Conservation (phyloP, 2,113 vertebrate genomes). For the Barbus barbus region DNA sequence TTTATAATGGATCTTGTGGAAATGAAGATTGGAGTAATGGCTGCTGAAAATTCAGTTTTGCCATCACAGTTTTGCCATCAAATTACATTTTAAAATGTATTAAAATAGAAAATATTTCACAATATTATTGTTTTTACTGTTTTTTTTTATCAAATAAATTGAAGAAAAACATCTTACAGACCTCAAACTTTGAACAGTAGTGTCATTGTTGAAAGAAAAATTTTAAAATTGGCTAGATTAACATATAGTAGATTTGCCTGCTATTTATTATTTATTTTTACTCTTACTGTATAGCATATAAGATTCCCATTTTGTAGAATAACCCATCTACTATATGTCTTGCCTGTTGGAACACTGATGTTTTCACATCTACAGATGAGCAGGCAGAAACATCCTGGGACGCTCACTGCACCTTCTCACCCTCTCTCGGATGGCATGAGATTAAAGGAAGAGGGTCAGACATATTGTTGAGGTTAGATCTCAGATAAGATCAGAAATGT, state of each 20-base stretch:
- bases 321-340: background rate
- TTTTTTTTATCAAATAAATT: too few relatives aligned
- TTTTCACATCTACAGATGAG: conserved; percentile 6
- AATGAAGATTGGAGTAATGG: background rate
- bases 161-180: too few relatives aligned
- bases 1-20: background rate
- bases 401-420: conserved; percentile 8
- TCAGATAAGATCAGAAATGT: conserved; percentile 36
- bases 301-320: background rate
- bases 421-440: conserved; percentile 44
- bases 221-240: background rate
- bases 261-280: background rate
- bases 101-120: too few relatives aligned
- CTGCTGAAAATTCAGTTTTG: too few relatives aligned
- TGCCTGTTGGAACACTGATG: background rate
- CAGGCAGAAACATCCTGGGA: conserved; percentile 1
- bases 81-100: background rate
- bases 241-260: background rate
- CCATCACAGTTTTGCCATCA: background rate
- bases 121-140: too few relatives aligned
- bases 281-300: background rate
- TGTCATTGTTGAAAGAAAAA: background rate
- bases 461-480: conserved; percentile 34
- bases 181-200: background rate
- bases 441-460: conserved; percentile 41